Percentiles rank a stretch among this genome's conserved stretches.
Evolutionary conservation across 64 coral and sea anemone genomes (phyloP).

Genomic region (Montipora foliosa): DNA sequence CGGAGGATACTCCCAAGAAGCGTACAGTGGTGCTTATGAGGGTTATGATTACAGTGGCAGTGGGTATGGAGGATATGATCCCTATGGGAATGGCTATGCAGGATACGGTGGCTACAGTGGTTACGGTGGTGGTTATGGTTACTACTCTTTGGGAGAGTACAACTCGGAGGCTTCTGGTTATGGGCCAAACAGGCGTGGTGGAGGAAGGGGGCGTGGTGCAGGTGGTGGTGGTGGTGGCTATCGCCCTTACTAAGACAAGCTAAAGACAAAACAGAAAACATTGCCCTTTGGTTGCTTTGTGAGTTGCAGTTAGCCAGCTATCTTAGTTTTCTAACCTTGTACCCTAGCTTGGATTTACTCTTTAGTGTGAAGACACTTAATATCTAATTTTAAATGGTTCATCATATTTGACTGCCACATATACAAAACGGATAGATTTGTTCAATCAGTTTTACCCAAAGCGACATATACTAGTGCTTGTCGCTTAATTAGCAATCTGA

Average conservation of each 20-base stretch:
- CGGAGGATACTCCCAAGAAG: background rate
- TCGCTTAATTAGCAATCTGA: no score
- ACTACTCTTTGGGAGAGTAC: constrained; percentile 62
- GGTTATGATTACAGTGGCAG: constrained; percentile 29
- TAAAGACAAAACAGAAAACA: background rate
- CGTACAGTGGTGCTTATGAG: background rate
- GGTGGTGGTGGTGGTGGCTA: constrained; percentile 72
- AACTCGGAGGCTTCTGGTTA: constrained; percentile 74
- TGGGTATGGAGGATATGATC: background rate
- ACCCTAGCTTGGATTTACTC: background rate
- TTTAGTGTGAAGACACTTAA: background rate
- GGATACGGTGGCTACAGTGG: background rate
- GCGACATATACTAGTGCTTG: no score
- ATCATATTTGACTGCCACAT: no score
- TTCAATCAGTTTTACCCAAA: no score
- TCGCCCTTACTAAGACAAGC: constrained; percentile 66
- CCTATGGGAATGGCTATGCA: background rate
- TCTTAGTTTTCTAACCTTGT: background rate
- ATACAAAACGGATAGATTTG: no score
- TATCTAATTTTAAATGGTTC: no score
- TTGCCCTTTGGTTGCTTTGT: background rate
- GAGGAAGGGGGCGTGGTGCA: constrained; percentile 54
- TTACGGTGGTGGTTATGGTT: constrained; percentile 52
- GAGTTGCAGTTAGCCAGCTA: background rate
- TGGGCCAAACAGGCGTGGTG: constrained; percentile 81